Percentiles rank a stretch among this genome's conserved stretches.
Evolutionary conservation across 2,797 vertebrate species (phyloP).

Genomic region (Smutsia temminckii): DNA sequence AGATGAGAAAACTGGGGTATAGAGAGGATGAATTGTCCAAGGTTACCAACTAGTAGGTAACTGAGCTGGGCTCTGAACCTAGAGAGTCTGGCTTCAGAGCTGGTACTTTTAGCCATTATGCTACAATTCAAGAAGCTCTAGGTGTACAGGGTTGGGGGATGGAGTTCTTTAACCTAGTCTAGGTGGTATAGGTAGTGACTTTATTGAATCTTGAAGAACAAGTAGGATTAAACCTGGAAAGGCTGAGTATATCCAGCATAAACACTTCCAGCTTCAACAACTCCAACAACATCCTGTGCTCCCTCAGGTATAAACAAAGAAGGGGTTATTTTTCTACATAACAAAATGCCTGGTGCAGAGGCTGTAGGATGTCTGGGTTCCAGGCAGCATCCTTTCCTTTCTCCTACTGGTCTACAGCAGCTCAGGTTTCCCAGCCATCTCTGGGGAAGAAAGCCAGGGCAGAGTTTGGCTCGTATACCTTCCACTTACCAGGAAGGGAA

Average conservation of each 20-base stretch:
- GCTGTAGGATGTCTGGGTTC: background rate
- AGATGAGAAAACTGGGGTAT: background rate
- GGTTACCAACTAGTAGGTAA: background rate
- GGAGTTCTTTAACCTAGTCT: background rate
- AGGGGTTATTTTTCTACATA: background rate
- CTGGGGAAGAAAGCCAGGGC: background rate
- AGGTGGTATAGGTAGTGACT: background rate
- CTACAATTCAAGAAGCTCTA: background rate
- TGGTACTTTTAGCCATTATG: background rate
- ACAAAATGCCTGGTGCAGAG: background rate
- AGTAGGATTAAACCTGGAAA: background rate
- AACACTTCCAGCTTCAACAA: background rate
- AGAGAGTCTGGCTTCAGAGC: background rate
- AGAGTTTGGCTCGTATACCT: background rate
- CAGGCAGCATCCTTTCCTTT: background rate
- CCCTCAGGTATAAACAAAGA: background rate
- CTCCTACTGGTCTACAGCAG: background rate
- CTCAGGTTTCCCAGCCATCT: background rate
- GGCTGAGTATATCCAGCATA: background rate
- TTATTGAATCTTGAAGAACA: background rate
- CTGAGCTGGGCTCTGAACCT: background rate
- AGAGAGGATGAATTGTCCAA: background rate
- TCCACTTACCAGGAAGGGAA: background rate
- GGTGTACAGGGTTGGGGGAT: fast-evolving
- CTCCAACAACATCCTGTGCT: too few species aligned